Evolutionary conservation across 1,140 invertebrate species (phyloP), one percentile per base, ranked within the genome.

Genomic region (Zophobas morio): DNA sequence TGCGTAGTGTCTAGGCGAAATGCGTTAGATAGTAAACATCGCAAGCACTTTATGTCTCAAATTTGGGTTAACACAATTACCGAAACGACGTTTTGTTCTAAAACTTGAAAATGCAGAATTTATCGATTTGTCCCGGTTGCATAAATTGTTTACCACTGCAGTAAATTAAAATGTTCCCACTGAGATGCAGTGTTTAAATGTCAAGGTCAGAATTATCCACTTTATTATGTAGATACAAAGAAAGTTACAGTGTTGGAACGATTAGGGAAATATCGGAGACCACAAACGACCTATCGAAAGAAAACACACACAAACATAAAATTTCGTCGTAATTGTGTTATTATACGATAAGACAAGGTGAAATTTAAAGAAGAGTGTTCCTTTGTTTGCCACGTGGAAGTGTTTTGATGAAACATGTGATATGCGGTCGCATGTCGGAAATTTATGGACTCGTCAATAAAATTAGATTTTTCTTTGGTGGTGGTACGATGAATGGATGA

Each of bases 151-250:
- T 60, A 35, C 56, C 34, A 35, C 33, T 54, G 6, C 8, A 46
- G 42, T 46, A 46, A 46, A 51, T 51, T 51, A 46, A 46, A 70
- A 37, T 70, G 34, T 70, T 70, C 47, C 63, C 37, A 42, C 39
- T 34, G 47, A 70, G 63, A 70, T 72, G 70, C 70, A 72, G 51
- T 47, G 6, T 72, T 49, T 72, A 72, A 72, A 72, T 72, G 70
- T 72, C 70, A 72, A 72, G 70, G 70, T 72, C 51, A 39, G 36
- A 37, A 34, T n/a, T 60, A 54, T 54, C 35, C 53, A 35, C 54
- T 57, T 57, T 35, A 6, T 51, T 51, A 54, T 54, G 53, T 54
- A 54, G 53, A 54, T 54, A 60, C 56, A 60, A 60, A 60, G 56
- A 60, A 60, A 60, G 56, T 60, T 60, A 39, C 8, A 54, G 35